These are phyloP conservation scores for Neodiprion pinetum DNA, from an alignment of 1,140 invertebrate species.

Conservation along the genomic window DNA sequence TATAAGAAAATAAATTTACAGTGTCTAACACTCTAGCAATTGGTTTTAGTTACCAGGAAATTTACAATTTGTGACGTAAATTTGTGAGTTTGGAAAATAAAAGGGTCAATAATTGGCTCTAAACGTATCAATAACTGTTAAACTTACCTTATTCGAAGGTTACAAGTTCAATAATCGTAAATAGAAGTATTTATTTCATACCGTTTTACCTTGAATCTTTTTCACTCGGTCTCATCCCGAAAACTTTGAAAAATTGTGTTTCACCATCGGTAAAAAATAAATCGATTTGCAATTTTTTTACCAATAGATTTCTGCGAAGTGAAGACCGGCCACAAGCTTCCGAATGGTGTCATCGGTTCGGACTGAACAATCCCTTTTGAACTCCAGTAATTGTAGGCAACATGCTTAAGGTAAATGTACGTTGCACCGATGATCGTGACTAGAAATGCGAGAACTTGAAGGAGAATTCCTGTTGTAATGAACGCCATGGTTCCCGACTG, in stretches of 20 bases:
- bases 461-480: not conserved
- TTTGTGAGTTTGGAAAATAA: no score
- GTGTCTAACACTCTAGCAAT: no score
- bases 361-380: conserved; percentile 52
- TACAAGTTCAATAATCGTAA: no score
- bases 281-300: conserved; percentile 23
- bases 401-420: conserved; percentile 38
- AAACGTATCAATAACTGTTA: not conserved
- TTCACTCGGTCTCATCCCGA: not conserved
- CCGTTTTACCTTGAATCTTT: no score
- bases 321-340: not conserved
- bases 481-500: no score
- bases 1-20: no score
- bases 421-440: conserved; percentile 1
- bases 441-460: not conserved
- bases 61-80: no score
- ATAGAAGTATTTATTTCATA: no score
- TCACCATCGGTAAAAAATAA: no score
- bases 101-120: no score
- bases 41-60: no score
- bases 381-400: conserved; percentile 50
- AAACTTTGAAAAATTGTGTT: not conserved
- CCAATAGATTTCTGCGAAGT: not conserved
- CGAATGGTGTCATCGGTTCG: conserved; percentile 21
- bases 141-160: not conserved